A percentile compares a stretch with the other conserved stretches of the same genome.
Evolutionary conservation across 2,113 vertebrate genomes (phyloP).

Genomic region (Ondatra zibethicus): DNA sequence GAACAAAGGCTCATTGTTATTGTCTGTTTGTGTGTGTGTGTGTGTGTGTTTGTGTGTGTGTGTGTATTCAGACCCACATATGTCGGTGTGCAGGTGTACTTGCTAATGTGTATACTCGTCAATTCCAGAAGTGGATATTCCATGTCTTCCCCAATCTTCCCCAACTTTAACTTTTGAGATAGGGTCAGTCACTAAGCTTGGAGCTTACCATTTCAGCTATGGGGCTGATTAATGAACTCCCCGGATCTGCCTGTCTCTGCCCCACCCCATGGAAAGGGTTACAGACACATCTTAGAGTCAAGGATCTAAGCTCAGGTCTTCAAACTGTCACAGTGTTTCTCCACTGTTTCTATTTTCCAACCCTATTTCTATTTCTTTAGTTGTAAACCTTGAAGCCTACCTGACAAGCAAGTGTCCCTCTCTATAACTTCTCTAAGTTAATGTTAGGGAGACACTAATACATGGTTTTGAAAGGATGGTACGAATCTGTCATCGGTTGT

Average conservation of each 20-base stretch:
- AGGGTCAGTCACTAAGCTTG: not conserved
- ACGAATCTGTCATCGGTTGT: not conserved
- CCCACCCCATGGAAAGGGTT: no score
- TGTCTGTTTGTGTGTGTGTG: not conserved
- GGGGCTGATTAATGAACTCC: not conserved
- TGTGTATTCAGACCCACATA: not conserved
- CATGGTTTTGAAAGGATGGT: constrained; percentile 10
- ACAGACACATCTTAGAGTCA: no score
- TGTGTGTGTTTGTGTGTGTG: not conserved
- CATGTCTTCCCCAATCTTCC: no score
- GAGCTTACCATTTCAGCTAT: no score
- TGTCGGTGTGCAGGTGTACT: not conserved
- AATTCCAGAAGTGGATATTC: not conserved
- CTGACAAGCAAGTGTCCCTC: not conserved
- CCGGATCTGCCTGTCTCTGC: not conserved
- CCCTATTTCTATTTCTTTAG: not conserved
- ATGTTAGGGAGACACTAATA: not conserved
- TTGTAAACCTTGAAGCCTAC: not conserved
- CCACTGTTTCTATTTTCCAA: not conserved
- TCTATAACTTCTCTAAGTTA: not conserved
- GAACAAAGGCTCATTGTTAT: not conserved
- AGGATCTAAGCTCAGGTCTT: not conserved
- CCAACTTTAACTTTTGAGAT: not conserved
- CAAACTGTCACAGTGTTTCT: no score
- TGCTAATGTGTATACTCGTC: no score